Base-by-base conservation (phyloP, 2,113 vertebrate genomes). In the Alexandromys fortis region DNA sequence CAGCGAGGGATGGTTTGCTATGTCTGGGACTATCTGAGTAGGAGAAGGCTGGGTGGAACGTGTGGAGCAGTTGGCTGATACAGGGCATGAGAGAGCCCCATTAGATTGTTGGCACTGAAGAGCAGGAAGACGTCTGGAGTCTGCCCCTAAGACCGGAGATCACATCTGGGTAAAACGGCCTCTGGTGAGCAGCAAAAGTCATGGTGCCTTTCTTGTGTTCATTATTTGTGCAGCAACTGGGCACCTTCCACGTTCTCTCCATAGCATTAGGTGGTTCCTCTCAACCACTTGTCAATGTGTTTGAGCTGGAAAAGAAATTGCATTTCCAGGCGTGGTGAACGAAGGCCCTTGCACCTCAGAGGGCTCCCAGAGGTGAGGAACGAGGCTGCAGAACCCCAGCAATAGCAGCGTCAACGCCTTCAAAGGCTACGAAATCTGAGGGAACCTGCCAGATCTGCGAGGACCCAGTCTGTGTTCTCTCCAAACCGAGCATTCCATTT, bases 401-500 rank as follows among this genome's bases (percentile, higher is more conserved):
- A 93, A 58, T 52, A 77, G 96, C 72, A 91, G 92, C 68, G 42
- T 93, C 93, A 89, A 68, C 35, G 4, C 93, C 22, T 86, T 95
- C 89, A 73, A 94, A 94, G 94, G 91, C 85, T 90, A 86, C 63
- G 89, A 94, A 96, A 78, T 95, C 89, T 89, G 17, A 86, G 85
- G 89, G 95, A 86, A 82, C 92, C 94, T 89, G 96, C 95, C 96
- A 95, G 96, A 95, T 92, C 86, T 68, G 33, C 86, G 92, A 96
- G 97, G 96, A 96, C 68, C 94, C 87, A 63, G 76, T 96, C 96
- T 96, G 96, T 92, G 94, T 86, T 95, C 95, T 45, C 1, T 96
- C 97, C 96, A 96, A 96, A 88, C 77, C 5, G 94, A 95, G 72
- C 97, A 97, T 97, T 97, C 97, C 97, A 92, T 92, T 92, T 96